Evolutionary conservation across 2,113 vertebrate genomes (phyloP).

Genomic region (Monopterus albus): DNA sequence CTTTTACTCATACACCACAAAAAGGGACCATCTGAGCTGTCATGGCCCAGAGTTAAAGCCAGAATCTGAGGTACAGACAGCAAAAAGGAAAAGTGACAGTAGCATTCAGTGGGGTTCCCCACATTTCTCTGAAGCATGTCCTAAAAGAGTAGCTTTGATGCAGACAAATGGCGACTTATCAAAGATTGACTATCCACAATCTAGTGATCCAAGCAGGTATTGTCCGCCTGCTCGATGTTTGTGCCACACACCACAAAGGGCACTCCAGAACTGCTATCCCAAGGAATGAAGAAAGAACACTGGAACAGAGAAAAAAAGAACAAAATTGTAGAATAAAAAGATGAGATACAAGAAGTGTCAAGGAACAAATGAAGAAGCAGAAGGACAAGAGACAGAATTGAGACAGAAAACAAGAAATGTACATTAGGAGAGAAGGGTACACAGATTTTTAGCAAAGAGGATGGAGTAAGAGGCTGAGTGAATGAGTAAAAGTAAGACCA

Average conservation of each 20-base stretch:
- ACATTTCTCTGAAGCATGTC: conserved; percentile 29
- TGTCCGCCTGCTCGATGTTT: conserved; percentile 46
- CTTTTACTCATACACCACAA: conserved; percentile 8
- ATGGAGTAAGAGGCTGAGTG: neutral
- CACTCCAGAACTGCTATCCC: conserved; percentile 16
- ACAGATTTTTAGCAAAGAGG: neutral
- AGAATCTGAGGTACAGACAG: conserved; percentile 28
- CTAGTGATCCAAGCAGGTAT: conserved; percentile 43
- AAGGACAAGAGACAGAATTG: neutral
- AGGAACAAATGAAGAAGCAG: conserved; percentile 5
- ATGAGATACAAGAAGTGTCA: neutral
- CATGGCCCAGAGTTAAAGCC: conserved; percentile 27
- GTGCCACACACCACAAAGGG: no score
- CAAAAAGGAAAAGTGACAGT: conserved; percentile 36
- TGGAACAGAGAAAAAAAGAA: neutral
- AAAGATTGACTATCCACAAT: conserved; percentile 49
- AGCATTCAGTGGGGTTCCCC: neutral
- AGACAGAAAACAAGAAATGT: neutral
- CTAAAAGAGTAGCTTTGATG: conserved; percentile 48
- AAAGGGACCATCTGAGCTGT: conserved; percentile 9
- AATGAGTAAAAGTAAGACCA: conserved; percentile 24
- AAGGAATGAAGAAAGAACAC: conserved; percentile 17
- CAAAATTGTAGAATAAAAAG: neutral
- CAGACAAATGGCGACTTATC: conserved; percentile 50
- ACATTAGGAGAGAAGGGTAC: neutral